phyloP scores from a whole-genome alignment of 1,140 invertebrate genomes.

The Pogonus chalceus region DNA sequence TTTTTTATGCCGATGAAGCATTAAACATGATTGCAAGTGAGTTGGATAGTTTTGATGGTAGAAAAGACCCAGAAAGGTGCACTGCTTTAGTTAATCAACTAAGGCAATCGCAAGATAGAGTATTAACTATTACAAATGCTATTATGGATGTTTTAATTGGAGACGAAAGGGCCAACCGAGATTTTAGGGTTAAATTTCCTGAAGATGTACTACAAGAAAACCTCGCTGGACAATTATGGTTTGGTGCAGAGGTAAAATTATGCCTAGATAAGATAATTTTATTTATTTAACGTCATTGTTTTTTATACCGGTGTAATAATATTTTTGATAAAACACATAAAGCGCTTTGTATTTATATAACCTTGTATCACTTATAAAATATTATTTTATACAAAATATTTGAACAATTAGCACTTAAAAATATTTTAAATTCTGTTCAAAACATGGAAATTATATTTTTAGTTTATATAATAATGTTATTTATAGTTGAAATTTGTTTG shows the following conservation, averaged over 20 bases:
- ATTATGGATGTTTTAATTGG: constrained; percentile 94
- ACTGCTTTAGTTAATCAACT: constrained; percentile 89
- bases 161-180: constrained; percentile 77
- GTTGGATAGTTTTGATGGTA: constrained; percentile 95
- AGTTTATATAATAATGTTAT: no score
- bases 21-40: constrained; percentile 89
- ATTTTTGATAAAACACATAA: no score
- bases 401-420: no score
- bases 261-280: no score
- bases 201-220: constrained; percentile 98
- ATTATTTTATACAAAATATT: no score
- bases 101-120: constrained; percentile 78
- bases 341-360: no score
- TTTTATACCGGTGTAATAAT: no score
- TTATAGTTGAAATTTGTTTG: no score
- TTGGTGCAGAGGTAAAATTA: constrained; percentile 84
- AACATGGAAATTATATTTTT: no score
- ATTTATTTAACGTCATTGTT: no score
- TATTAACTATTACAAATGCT: constrained; percentile 83
- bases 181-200: constrained; percentile 97
- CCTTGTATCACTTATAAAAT: no score
- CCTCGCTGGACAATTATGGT: constrained; percentile 96
- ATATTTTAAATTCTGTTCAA: no score
- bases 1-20: constrained; percentile 96
- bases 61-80: constrained; percentile 94